A percentile compares a stretch with the other conserved stretches of the same genome.
These are phyloP conservation scores for Gymnothorax reevesii DNA, from an alignment of 2,797 vertebrate genomes.

Conservation along the genomic window DNA sequence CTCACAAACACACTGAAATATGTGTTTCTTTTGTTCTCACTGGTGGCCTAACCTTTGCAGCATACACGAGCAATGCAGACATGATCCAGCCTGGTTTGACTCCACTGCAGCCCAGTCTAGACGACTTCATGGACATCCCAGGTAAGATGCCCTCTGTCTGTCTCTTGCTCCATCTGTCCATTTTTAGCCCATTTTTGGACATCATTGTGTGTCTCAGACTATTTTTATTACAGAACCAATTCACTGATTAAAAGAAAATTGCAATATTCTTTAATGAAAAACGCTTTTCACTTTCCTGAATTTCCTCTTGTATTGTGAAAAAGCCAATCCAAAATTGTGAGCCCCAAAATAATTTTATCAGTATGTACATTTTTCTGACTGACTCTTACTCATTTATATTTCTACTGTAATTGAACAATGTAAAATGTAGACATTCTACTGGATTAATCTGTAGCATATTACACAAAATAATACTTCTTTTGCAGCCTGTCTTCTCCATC, in stretches of 20 bases:
- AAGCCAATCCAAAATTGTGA: neutral
- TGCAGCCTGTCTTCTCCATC: neutral
- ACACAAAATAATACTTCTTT: too few relatives aligned
- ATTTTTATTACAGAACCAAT: neutral
- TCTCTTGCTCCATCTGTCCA: too few relatives aligned
- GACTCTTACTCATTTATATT: neutral
- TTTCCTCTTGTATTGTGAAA: neutral
- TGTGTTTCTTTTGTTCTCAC: neutral
- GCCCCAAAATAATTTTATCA: neutral
- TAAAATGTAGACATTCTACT: too few relatives aligned
- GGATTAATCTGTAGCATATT: too few relatives aligned
- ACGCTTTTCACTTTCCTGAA: neutral
- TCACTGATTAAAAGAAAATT: neutral
- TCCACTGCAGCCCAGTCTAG: constrained; percentile 90
- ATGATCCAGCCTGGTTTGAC: constrained; percentile 95
- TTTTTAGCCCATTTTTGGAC: neutral
- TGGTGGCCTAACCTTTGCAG: constrained; percentile 61
- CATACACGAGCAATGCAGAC: constrained; percentile 88
- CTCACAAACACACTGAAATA: neutral
- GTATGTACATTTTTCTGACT: neutral
- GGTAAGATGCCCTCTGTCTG: constrained; percentile 66
- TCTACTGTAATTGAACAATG: neutral
- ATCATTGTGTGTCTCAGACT: neutral
- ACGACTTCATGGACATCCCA: constrained; percentile 95
- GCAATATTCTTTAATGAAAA: neutral